A percentile compares a stretch with the other conserved stretches of the same genome.
phyloP scores from a whole-genome alignment of 2,113 vertebrate species.

The Bubalus kerabau region DNA sequence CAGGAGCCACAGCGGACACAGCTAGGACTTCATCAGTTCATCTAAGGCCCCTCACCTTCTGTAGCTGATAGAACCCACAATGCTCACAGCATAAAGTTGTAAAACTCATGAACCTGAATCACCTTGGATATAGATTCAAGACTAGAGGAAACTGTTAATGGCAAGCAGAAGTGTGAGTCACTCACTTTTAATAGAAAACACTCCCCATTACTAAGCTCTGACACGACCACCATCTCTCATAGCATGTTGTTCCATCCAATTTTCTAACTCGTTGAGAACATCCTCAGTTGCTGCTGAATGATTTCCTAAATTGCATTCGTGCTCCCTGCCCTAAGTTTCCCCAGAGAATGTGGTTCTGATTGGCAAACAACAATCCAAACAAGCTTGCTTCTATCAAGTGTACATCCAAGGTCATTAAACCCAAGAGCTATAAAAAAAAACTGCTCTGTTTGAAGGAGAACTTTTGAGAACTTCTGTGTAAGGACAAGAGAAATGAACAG shows the following conservation, averaged over 20 bases:
- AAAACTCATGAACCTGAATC: neutral
- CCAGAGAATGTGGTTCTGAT: conserved; percentile 62
- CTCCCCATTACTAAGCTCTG: conserved; percentile 34
- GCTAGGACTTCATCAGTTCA: fast-evolving
- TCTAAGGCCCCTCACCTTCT: neutral
- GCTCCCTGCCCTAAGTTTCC: conserved; percentile 41
- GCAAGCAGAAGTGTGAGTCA: neutral
- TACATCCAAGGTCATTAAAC: conserved; percentile 52
- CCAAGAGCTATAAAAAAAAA: conserved; percentile 17
- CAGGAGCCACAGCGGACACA: no score
- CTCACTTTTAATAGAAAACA: conserved; percentile 57
- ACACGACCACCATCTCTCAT: conserved; percentile 52
- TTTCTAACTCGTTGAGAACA: conserved; percentile 71
- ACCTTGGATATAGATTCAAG: neutral
- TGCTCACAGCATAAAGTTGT: neutral
- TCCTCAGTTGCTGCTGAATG: conserved; percentile 66
- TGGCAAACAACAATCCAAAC: conserved; percentile 64
- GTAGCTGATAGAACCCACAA: neutral
- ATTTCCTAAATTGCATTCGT: conserved; percentile 68
- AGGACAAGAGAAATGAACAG: neutral
- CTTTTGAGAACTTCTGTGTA: neutral
- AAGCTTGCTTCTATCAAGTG: conserved; percentile 46
- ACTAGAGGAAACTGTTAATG: neutral
- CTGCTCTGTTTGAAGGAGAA: neutral
- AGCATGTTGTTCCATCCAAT: conserved; percentile 66